phyloP scores from a whole-genome alignment of 2,113 vertebrate genomes.

The Sylvilagus bachmani region DNA sequence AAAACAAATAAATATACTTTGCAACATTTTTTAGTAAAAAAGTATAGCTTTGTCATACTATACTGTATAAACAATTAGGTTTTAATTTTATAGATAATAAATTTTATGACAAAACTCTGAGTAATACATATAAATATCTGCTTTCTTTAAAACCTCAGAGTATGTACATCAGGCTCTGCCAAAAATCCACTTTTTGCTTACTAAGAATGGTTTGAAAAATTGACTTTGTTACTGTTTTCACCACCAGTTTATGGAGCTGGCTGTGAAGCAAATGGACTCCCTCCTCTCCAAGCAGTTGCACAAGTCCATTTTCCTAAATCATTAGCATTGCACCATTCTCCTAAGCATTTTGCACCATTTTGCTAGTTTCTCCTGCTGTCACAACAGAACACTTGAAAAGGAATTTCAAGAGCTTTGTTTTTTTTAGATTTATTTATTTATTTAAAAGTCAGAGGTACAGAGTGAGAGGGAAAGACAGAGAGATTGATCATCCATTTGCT shows the following conservation, averaged over 20 bases:
- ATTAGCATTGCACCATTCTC: conserved; percentile 41
- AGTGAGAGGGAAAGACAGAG: too few relatives aligned
- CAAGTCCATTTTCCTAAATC: conserved; percentile 47
- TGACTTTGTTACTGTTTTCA: conserved; percentile 31
- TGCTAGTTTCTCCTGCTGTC: conserved; percentile 26
- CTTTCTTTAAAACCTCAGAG: conserved; percentile 10
- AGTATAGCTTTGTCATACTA: not conserved
- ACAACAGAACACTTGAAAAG: not conserved
- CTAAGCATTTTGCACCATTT: not conserved
- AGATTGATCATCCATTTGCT: too few relatives aligned
- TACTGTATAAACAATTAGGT: conserved; percentile 47
- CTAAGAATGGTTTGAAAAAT: conserved; percentile 45
- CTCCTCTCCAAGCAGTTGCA: not conserved
- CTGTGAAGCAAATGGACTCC: conserved; percentile 52
- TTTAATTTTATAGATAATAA: conserved; percentile 39
- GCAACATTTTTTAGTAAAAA: not conserved
- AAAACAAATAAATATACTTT: conserved; percentile 11
- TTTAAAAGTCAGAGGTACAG: too few relatives aligned
- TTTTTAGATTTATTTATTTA: not conserved
- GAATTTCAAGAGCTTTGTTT: conserved; percentile 23
- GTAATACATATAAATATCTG: not conserved
- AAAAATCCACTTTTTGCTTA: conserved; percentile 36
- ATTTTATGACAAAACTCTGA: conserved; percentile 36
- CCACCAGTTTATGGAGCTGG: not conserved
- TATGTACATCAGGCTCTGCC: not conserved